Conservation (phyloP, 1,140 invertebrate genomes). For the Saccostrea glomerata region DNA sequence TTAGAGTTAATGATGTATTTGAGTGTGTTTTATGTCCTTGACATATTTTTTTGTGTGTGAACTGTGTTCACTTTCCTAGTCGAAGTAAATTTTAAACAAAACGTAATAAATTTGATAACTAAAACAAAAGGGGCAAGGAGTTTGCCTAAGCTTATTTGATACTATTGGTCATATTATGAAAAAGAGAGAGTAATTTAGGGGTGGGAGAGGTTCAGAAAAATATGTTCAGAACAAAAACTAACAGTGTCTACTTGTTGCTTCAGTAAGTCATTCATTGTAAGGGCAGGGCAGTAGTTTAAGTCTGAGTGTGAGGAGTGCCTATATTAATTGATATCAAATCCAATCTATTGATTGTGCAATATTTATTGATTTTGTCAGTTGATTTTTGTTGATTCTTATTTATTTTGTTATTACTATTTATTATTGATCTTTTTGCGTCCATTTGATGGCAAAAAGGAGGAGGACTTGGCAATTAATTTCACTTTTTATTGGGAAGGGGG, state of each 20-base stretch:
- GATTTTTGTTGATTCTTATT: slow-evolving; percentile 38
- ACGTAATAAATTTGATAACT: neutral
- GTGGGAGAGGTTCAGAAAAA: neutral
- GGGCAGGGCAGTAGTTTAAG: neutral
- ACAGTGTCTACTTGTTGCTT: neutral
- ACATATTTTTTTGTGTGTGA: neutral
- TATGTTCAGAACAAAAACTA: neutral
- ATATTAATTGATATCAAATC: slow-evolving; percentile 31
- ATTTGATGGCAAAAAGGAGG: slow-evolving; percentile 25
- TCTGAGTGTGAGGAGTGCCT: neutral
- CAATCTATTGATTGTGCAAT: slow-evolving; percentile 38
- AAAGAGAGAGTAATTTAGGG: neutral
- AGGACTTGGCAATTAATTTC: slow-evolving; percentile 20
- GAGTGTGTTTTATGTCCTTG: neutral
- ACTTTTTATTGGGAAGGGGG: neutral
- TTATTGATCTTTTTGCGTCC: slow-evolving; percentile 36
- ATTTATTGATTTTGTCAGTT: slow-evolving; percentile 37
- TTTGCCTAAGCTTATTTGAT: neutral
- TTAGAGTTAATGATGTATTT: neutral
- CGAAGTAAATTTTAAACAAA: neutral
- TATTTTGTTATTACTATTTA: slow-evolving; percentile 30
- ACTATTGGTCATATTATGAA: neutral
- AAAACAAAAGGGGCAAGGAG: neutral
- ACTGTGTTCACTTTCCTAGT: slow-evolving; percentile 18
- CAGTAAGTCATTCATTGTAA: neutral